phyloP scores from a whole-genome alignment of 1,140 invertebrate species.

The Drosophila aff. region DNA sequence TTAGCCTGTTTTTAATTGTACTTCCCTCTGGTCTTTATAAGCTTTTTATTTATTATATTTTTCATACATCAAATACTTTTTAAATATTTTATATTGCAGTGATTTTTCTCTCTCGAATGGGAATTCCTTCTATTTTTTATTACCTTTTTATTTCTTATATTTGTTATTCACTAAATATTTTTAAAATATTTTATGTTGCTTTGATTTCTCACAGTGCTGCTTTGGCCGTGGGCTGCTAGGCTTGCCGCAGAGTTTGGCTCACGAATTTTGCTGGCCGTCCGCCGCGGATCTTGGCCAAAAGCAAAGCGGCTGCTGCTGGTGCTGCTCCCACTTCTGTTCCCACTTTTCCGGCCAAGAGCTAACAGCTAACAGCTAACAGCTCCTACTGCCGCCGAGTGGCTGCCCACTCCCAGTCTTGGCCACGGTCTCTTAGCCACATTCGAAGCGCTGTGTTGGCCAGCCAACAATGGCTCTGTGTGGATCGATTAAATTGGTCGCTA shows the following conservation, averaged over 20 bases:
- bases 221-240: conserved; percentile 65
- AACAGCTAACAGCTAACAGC: conserved; percentile 14
- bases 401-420: conserved; percentile 21
- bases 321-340: conserved; percentile 17
- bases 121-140: background rate
- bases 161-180: background rate
- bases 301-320: conserved; percentile 33
- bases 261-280: conserved; percentile 61
- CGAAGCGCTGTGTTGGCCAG: conserved; percentile 30
- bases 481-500: conserved; percentile 84
- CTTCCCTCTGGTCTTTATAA: background rate
- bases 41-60: background rate
- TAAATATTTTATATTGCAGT: background rate
- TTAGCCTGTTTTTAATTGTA: background rate
- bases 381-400: conserved; percentile 17
- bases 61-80: background rate
- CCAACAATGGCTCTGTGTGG: conserved; percentile 68
- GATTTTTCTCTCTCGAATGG: background rate
- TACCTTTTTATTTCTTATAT: background rate
- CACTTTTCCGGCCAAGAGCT: conserved; percentile 13
- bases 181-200: background rate
- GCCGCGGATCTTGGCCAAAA: conserved; percentile 31
- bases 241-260: conserved; percentile 73
- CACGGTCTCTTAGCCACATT: conserved; percentile 15
- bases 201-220: conserved; percentile 23